These are phyloP conservation scores for Hippocampus abdominalis DNA, from an alignment of 2,113 vertebrate species.

Conservation along the genomic window DNA sequence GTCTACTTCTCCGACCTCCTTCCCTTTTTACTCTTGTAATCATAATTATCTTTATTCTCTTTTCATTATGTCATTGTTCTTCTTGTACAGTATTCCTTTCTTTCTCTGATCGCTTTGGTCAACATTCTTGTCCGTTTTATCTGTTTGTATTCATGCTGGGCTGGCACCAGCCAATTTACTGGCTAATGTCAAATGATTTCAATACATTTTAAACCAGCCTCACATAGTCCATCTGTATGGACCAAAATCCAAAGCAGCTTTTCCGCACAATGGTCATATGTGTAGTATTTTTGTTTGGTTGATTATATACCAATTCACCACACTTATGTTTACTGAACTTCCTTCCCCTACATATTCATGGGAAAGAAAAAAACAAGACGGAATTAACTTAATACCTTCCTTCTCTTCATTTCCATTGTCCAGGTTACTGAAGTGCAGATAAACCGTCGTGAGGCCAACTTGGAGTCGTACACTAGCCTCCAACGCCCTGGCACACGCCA, in stretches of 20 bases:
- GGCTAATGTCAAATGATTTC: slow-evolving; percentile 44
- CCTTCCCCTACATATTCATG: slow-evolving; percentile 32
- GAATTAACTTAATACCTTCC: slow-evolving; percentile 18
- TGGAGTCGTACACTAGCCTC: slow-evolving; percentile 30
- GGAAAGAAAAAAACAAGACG: slow-evolving; percentile 28
- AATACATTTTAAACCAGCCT: slow-evolving; percentile 50
- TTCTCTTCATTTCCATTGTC: slow-evolving; percentile 43
- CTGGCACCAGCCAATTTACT: slow-evolving; percentile 27
- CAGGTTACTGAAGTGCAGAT: slow-evolving; percentile 65
- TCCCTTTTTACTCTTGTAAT: slow-evolving; percentile 25
- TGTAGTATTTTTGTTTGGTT: slow-evolving; percentile 49
- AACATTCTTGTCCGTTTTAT: slow-evolving; percentile 1
- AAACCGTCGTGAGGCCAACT: slow-evolving; percentile 44
- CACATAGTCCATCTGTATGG: slow-evolving; percentile 40
- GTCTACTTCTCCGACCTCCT: slow-evolving; percentile 22
- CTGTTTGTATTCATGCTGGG: slow-evolving; percentile 8
- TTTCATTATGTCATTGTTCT: not conserved
- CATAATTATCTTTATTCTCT: not conserved
- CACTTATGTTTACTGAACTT: slow-evolving; percentile 41
- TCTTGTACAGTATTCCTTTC: slow-evolving; percentile 8
- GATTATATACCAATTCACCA: slow-evolving; percentile 34
- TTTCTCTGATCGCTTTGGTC: slow-evolving; percentile 2
- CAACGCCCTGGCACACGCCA: not conserved
- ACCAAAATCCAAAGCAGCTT: slow-evolving; percentile 36
- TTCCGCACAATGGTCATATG: slow-evolving; percentile 44